Evolutionary conservation across 2,888 invertebrate genomes (phyloP).

Genomic region (Conchocele bisecta): DNA sequence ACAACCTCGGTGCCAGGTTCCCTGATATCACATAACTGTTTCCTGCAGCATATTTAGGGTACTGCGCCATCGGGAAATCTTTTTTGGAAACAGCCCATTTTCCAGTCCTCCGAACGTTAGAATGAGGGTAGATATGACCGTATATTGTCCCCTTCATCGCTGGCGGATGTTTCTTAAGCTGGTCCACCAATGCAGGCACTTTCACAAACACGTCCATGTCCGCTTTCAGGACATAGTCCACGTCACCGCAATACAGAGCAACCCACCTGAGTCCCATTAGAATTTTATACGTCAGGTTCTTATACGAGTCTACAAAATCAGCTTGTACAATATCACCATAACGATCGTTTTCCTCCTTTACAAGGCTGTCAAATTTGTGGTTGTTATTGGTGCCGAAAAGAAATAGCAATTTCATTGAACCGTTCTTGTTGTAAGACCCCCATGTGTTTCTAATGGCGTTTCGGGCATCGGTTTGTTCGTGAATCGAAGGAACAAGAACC

Average conservation of each 20-base stretch:
- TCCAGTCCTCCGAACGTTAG: constrained; percentile 57
- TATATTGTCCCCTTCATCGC: constrained; percentile 53
- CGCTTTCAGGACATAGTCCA: constrained; percentile 55
- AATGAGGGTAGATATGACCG: constrained; percentile 44
- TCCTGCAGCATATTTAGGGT: constrained; percentile 66
- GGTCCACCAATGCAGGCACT: constrained; percentile 40
- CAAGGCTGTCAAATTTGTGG: constrained; percentile 1
- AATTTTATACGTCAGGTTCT: constrained; percentile 60
- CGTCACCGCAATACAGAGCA: constrained; percentile 48
- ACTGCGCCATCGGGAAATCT: constrained; percentile 57
- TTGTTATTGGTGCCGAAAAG: constrained; percentile 48
- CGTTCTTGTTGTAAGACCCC: constrained; percentile 50
- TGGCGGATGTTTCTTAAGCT: constrained; percentile 30
- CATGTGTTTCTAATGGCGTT: constrained; percentile 63
- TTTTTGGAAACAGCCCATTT: constrained; percentile 60
- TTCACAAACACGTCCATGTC: constrained; percentile 64
- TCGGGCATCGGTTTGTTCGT: constrained; percentile 46
- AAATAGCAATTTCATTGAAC: constrained; percentile 58
- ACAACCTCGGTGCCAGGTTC: constrained; percentile 55
- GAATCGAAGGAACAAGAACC: constrained; percentile 61
- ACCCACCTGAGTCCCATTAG: constrained; percentile 58
- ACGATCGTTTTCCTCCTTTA: constrained; percentile 40
- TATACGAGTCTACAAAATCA: constrained; percentile 59
- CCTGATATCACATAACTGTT: constrained; percentile 67
- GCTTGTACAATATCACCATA: constrained; percentile 60